Evolutionary conservation across 1,140 invertebrate genomes (phyloP).

Genomic region (Drosophila burlai): DNA sequence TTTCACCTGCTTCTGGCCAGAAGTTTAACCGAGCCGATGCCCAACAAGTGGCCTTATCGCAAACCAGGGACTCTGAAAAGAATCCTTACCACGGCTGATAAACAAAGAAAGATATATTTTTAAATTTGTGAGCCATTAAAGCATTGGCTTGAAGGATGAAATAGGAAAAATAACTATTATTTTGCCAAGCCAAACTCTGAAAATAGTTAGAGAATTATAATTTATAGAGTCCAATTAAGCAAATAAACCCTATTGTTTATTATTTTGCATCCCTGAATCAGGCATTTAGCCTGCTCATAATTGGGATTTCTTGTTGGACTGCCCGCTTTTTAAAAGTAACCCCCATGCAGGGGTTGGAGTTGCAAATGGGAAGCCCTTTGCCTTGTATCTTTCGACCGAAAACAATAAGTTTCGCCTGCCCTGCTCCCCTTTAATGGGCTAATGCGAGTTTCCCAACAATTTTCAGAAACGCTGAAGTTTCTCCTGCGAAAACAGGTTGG

Average conservation of each 20-base stretch:
- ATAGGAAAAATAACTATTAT: background rate
- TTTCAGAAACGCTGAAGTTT: conserved; percentile 60
- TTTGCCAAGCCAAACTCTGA: background rate
- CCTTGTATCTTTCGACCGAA: conserved; percentile 33
- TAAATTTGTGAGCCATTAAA: background rate
- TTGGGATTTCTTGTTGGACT: conserved; percentile 14
- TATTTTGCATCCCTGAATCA: conserved; percentile 4
- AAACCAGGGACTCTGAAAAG: conserved; percentile 3
- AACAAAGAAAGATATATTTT: background rate
- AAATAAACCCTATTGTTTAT: background rate
- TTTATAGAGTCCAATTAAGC: background rate
- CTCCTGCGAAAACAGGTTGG: conserved; percentile 4
- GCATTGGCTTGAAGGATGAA: background rate
- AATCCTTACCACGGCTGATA: background rate
- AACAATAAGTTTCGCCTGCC: conserved; percentile 68
- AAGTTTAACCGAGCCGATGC: conserved; percentile 10
- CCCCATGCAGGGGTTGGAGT: background rate
- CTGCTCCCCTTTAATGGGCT: conserved; percentile 57
- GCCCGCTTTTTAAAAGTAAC: conserved; percentile 45
- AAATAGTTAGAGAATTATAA: background rate
- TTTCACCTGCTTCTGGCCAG: conserved; percentile 22
- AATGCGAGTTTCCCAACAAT: conserved; percentile 79
- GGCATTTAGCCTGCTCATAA: conserved; percentile 15
- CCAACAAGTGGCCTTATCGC: conserved; percentile 28
- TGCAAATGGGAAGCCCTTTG: conserved; percentile 3